Base-by-base conservation (phyloP, 2,888 invertebrate genomes). In the Amphipyra tragopoginis region DNA sequence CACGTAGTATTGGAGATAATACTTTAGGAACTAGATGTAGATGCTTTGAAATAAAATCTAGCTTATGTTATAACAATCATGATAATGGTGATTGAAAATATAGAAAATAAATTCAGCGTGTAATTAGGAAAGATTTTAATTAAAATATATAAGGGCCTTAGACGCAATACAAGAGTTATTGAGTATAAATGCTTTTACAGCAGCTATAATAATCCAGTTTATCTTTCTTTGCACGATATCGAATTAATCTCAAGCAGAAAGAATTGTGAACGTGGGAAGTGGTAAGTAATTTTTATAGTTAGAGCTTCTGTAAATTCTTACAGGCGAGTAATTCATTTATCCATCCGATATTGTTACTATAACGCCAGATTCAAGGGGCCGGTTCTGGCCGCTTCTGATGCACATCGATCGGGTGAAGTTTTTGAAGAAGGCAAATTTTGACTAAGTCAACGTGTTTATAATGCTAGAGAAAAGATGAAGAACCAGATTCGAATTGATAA, bases 261-360 rank as follows among this genome's bases (percentile, higher is more conserved):
- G 2, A 40, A 1, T 14, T 40, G 0, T 11, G n/a, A 10, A 38
- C 7, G n/a, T 50, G 40, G 14, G 10, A 13, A 5, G 34, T 38
- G 21, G 2, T 47, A 14, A 7, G 7, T 34, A 7, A 29, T 29
- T 29, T n/a, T n/a, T 7, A 44, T 2, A 7, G 1, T 8, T 43
- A 44, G n/a, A 45, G 10, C 10, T 29, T 45, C 8, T 15, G 14
- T 60, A 40, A 60, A 51, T 60, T 29, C 29, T 29, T 29, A 29
- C 29, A 4, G n/a, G n/a, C n/a, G n/a, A 7, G 0, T 5, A 29
- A 1, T 29, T 29, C 0, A 29, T 7, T 29, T 29, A 2, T 7
- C 6, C 5, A 4, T 7, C 29, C 2, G 4, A 29, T 5, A 4
- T 29, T 29, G 7, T 5, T 5, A 5, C 7, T 29, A 29, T 29